phyloP scores from a whole-genome alignment of 1,140 invertebrate genomes.

The Palaemon carinicauda region DNA sequence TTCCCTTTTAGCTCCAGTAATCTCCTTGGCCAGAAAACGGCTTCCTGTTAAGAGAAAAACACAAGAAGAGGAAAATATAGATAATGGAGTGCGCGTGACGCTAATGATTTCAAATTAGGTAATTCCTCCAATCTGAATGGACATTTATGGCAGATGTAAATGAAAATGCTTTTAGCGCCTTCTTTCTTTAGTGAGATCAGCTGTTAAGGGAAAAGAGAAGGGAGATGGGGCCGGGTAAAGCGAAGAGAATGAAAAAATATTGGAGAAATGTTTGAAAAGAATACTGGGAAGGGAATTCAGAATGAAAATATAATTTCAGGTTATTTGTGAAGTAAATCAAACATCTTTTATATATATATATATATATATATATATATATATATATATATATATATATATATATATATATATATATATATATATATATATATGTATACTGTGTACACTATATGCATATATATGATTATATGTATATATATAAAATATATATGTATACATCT shows the following conservation, averaged over 20 bases:
- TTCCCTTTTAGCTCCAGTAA: background rate
- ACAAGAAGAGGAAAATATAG: background rate
- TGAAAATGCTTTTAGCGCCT: background rate
- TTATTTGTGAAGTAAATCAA: background rate
- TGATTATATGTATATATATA: background rate
- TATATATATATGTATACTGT: background rate
- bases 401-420: background rate
- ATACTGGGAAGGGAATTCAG: background rate
- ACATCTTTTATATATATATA: background rate
- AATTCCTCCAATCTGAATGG: background rate
- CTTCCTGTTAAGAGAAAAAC: no score
- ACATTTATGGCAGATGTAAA: background rate
- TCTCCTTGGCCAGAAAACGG: no score
- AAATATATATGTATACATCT: background rate
- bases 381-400: background rate
- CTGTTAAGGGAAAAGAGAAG: background rate
- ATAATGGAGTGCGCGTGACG: background rate
- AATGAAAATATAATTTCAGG: background rate
- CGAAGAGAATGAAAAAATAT: background rate
- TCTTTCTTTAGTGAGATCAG: background rate
- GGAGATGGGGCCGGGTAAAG: no score
- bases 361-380: background rate
- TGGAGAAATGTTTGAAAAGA: background rate
- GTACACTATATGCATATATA: background rate
- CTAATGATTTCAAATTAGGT: conserved; percentile 3